Base-by-base conservation (phyloP, 1,140 invertebrate species). In the Bombus superbus region DNA sequence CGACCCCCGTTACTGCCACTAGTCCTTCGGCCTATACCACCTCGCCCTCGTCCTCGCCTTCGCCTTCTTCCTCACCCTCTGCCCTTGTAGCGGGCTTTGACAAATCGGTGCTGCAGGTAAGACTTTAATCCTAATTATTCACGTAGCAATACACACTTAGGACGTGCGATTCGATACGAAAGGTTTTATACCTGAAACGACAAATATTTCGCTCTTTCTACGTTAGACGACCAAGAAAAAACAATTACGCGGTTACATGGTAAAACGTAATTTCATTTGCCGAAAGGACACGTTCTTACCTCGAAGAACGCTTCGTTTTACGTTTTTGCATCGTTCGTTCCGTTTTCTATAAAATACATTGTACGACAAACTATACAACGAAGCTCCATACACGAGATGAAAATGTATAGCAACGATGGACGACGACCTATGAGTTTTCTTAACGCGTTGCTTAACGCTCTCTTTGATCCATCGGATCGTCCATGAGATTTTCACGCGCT, bases 51-150 rank as follows among this genome's bases (percentile, higher is more conserved):
- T 86, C 91, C 76, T 89, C 90, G 57, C 81, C 90, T 35, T 91
- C 90, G 47, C 83, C 91, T 62, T 86, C 88, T 28, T 87, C 90
- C 64, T 84, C 89, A n/a, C 85, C 95, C 85, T 94, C 95, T 44
- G 94, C 95, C 83, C 95, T 96, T 83, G 93, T 96, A 62, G 96
- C 96, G 71, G 95, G 95, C 90, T 96, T 97, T 87, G 97, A 97
- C 94, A 96, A 96, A 94, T 96, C 96, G 87, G 95, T 97, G 83
- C 95, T 96, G 91, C 97, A 97, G 96, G 96, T 96, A 88, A 95
- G 92, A 35, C 73, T 69, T 59, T 35, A 25, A 2, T 13, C 6
- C 8, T 35, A 59, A 53, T 76, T 38, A 28, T 38, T 75, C 25
- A 13, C 35, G 1, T 6, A 11, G 8, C 18, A 3, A 68, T 9